Evolutionary conservation across 1,140 invertebrate genomes (phyloP), one percentile per base, ranked within the genome.

Genomic region (Euschistus heros): DNA sequence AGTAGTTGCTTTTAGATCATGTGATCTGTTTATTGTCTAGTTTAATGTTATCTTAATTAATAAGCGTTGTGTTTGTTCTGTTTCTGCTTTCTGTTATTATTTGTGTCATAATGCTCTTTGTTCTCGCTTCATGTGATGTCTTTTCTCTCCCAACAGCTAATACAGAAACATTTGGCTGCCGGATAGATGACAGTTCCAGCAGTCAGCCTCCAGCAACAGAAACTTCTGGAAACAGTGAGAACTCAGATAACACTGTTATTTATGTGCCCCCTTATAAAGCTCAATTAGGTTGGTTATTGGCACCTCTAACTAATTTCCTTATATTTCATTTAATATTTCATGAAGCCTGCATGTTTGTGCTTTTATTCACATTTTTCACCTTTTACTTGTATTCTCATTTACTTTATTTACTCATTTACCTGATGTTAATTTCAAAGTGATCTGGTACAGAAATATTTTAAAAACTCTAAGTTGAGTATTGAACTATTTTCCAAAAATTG

Each of bases 181-280:
- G 66, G 37, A 57, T 47, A 57, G 61, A 66, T 52, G 63, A 70
- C 65, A 66, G 24, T 17, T 26, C 33, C n/a, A 26, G 37, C 13
- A 64, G 27, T 61, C 64, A 37, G 22, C 22, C 66, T 42, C 60
- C 46, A 22, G 68, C 70, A 5, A 52, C 70, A 8, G 75, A 78
- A 65, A 75, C 79, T 70, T 80, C 79, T 0, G 76, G 73, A 65
- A 75, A 77, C 37, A 82, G 80, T 71, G 80, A 83, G 55, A 79
- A 81, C 68, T 84, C 82, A 14, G 80, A 81, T 24, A 80, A 79
- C 65, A 84, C 82, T 14, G 82, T 84, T 4, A 84, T 84, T 65
- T 84, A 82, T 68, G 77, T 81, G 68, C 80, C 80, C 7, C 75
- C 69, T 6, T 67, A 67, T 59, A 69, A 69, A 63, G 60, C 67